phyloP scores from a whole-genome alignment of 1,140 invertebrate genomes.

The Drosophila simulans region DNA sequence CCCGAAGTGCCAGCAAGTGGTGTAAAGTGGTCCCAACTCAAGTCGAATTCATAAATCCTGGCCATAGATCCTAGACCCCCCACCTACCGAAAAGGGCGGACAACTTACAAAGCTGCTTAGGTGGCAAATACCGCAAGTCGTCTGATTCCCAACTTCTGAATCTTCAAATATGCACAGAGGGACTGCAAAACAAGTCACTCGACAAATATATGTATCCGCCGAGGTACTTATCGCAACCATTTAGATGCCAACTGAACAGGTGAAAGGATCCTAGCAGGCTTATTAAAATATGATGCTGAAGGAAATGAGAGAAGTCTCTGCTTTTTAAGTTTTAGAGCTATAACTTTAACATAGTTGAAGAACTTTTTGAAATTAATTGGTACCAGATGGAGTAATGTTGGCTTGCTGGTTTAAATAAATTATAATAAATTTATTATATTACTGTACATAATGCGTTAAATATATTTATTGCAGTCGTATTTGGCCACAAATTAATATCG shows the following conservation, averaged over 20 bases:
- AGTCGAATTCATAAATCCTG: slow-evolving; percentile 62
- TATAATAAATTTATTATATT: background rate
- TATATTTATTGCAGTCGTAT: slow-evolving; percentile 9
- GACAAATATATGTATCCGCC: slow-evolving; percentile 50
- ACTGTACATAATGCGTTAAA: background rate
- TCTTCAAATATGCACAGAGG: slow-evolving; percentile 45
- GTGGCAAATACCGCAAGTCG: slow-evolving; percentile 47
- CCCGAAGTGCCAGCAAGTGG: background rate
- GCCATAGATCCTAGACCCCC: background rate
- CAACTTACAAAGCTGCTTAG: slow-evolving; percentile 61
- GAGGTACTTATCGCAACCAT: slow-evolving; percentile 34
- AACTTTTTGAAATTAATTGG: no score
- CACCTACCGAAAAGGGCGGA: background rate
- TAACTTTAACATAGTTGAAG: no score
- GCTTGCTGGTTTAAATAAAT: background rate
- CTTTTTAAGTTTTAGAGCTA: background rate
- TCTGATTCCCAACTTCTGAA: slow-evolving; percentile 47
- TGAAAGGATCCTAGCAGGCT: background rate
- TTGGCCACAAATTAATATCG: slow-evolving; percentile 22
- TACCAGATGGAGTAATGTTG: no score
- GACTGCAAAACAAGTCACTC: slow-evolving; percentile 68
- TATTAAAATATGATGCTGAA: slow-evolving; percentile 18
- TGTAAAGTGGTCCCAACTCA: slow-evolving; percentile 22
- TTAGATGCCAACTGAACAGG: slow-evolving; percentile 20
- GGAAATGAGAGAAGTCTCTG: background rate